These are phyloP conservation scores for Platyrinchus mystaceus DNA, from an alignment of 2,797 vertebrate genomes.

Conservation along the genomic window DNA sequence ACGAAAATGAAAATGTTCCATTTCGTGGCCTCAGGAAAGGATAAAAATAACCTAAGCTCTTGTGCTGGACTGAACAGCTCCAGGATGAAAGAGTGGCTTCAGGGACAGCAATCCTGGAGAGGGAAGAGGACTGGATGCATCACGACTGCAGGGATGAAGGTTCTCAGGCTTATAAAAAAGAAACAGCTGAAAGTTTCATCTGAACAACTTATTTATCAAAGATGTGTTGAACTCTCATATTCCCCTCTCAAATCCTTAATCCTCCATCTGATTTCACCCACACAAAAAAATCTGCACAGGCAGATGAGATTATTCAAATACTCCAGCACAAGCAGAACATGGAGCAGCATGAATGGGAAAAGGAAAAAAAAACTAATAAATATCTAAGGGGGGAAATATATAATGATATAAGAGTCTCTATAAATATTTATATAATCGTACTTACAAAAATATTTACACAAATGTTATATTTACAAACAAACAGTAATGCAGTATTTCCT, in stretches of 20 bases:
- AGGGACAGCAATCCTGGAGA: neutral
- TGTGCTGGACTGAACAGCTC: neutral
- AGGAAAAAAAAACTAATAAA: neutral
- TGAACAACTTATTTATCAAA: neutral
- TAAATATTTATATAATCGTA: neutral
- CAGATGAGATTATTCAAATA: neutral
- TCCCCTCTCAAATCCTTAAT: neutral
- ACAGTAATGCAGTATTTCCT: neutral
- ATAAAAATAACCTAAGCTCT: neutral
- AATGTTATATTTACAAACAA: neutral
- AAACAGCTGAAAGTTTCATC: neutral
- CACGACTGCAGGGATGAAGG: rapidly evolving
- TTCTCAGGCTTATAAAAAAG: neutral
- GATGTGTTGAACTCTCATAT: neutral
- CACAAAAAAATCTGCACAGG: neutral
- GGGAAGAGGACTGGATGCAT: neutral
- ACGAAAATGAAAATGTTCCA: neutral
- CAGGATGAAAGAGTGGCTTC: neutral
- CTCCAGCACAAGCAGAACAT: neutral
- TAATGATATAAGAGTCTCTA: too few species aligned
- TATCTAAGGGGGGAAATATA: rapidly evolving
- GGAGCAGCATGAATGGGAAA: neutral
- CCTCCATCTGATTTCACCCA: conserved; percentile 1
- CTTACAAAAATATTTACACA: neutral
- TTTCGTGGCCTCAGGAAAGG: neutral